phyloP scores from a whole-genome alignment of 2,888 invertebrate genomes.

The Cetonia aurata region DNA sequence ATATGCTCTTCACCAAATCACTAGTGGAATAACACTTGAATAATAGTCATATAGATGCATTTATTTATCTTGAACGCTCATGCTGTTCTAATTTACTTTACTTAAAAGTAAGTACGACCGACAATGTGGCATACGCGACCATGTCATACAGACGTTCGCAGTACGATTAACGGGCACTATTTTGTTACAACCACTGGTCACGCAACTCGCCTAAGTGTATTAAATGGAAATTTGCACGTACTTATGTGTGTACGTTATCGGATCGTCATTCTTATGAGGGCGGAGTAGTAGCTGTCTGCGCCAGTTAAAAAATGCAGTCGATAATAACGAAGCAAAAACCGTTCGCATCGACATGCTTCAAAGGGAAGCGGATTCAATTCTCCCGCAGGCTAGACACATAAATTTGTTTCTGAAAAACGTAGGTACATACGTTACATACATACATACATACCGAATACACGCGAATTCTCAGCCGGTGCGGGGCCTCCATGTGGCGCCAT shows the following conservation, averaged over 20 bases:
- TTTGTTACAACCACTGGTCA: constrained; percentile 23
- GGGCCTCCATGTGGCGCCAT: constrained; percentile 11
- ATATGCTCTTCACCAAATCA: too few species aligned
- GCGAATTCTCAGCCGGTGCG: constrained; percentile 28
- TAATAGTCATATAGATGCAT: too few species aligned
- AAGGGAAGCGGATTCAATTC: constrained; percentile 14
- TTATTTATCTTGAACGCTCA: too few species aligned
- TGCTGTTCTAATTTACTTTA: too few species aligned
- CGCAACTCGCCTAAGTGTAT: constrained; percentile 19
- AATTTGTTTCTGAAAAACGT: constrained; percentile 29
- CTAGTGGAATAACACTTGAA: too few species aligned
- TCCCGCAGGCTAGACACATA: constrained; percentile 17
- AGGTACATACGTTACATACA: not conserved
- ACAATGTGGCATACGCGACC: not conserved
- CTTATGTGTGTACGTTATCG: constrained; percentile 27
- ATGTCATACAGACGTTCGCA: constrained; percentile 6
- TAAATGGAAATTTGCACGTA: constrained; percentile 35
- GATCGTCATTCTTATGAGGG: constrained; percentile 9
- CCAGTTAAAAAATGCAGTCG: constrained; percentile 1
- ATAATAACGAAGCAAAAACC: constrained; percentile 16
- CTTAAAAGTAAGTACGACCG: not conserved
- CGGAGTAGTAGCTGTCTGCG: not conserved
- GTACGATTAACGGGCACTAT: constrained; percentile 28
- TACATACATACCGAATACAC: not conserved
- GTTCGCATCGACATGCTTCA: constrained; percentile 4